A percentile compares a stretch with the other conserved stretches of the same genome.
Conservation (phyloP, 2,888 invertebrate genomes). For the Synanthedon tipuliformis region DNA sequence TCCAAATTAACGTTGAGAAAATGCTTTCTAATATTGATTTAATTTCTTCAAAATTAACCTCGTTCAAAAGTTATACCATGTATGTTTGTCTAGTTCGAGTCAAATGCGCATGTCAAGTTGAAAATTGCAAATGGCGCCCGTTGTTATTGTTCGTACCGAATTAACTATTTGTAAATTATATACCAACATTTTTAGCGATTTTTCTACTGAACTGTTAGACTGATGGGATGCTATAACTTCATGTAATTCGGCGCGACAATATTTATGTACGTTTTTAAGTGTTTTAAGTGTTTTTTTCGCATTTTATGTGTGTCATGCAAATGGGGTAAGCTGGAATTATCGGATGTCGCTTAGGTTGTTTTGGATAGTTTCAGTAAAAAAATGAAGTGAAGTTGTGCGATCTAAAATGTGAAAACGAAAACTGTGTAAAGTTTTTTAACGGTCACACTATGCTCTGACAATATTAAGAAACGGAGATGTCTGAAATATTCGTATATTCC, state of each 20-base stretch:
- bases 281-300: slow-evolving; percentile 69
- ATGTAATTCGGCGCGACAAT: slow-evolving; percentile 58
- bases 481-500: slow-evolving; percentile 64
- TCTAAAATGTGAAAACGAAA: slow-evolving; percentile 57
- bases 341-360: slow-evolving; percentile 71
- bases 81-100: slow-evolving; percentile 60
- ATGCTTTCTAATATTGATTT: neutral
- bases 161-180: slow-evolving; percentile 77
- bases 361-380: slow-evolving; percentile 66
- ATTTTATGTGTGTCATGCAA: slow-evolving; percentile 80
- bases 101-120: slow-evolving; percentile 80
- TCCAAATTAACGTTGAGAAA: neutral
- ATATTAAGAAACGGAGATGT: slow-evolving; percentile 36
- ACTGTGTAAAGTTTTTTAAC: slow-evolving; percentile 49
- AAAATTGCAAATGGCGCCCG: slow-evolving; percentile 98
- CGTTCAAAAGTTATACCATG: slow-evolving; percentile 41
- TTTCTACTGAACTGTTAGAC: slow-evolving; percentile 68
- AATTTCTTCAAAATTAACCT: slow-evolving; percentile 13
- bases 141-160: slow-evolving; percentile 98
- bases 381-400: slow-evolving; percentile 62
- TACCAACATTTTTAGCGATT: slow-evolving; percentile 75
- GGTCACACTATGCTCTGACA: slow-evolving; percentile 32
- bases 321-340: slow-evolving; percentile 77
- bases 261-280: slow-evolving; percentile 67
- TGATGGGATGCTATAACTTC: slow-evolving; percentile 65